phyloP scores from a whole-genome alignment of 2,888 invertebrate genomes.

The Tetragonisca angustula region DNA sequence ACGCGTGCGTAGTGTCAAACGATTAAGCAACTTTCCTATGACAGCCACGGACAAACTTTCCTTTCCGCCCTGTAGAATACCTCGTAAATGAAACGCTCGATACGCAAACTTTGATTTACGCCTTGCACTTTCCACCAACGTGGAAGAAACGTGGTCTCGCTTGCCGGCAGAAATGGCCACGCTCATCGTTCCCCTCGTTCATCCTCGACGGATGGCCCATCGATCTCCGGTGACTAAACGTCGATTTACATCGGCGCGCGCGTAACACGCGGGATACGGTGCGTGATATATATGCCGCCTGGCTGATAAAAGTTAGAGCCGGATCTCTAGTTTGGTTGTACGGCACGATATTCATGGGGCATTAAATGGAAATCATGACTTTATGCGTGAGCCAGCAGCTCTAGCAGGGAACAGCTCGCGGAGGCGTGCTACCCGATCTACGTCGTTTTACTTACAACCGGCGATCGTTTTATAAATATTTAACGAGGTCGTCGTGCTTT shows the following conservation, averaged over 20 bases:
- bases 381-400: slow-evolving; percentile 61
- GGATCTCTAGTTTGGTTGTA: background rate
- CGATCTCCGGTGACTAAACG: slow-evolving; percentile 8
- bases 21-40: too few species aligned
- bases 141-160: background rate
- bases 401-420: slow-evolving; percentile 28
- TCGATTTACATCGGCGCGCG: slow-evolving; percentile 6
- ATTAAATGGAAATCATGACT: slow-evolving; percentile 78
- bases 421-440: slow-evolving; percentile 58
- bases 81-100: background rate
- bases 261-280: background rate
- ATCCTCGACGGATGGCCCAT: background rate
- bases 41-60: too few species aligned
- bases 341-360: slow-evolving; percentile 71
- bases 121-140: background rate
- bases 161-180: background rate
- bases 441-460: slow-evolving; percentile 71
- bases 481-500: slow-evolving; percentile 63
- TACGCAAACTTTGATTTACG: background rate
- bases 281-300: slow-evolving; percentile 12
- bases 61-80: too few species aligned
- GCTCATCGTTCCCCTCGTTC: background rate
- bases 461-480: slow-evolving; percentile 78
- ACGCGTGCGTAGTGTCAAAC: too few species aligned
- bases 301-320: slow-evolving; percentile 13